Evolutionary conservation across 2,797 vertebrate genomes (phyloP), one percentile per base, ranked within the genome.

Genomic region (Iguana delicatissima): DNA sequence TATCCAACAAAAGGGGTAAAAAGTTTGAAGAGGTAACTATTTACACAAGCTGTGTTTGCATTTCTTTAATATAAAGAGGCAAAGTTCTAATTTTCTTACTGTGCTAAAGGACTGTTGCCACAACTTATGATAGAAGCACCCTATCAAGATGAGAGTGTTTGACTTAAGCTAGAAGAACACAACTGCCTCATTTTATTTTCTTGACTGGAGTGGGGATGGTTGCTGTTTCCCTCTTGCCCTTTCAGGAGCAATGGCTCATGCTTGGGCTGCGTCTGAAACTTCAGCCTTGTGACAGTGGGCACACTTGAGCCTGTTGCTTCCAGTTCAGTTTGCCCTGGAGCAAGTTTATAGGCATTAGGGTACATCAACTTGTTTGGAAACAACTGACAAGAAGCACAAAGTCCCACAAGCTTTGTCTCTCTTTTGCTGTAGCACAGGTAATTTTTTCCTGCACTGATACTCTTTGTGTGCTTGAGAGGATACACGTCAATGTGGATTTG

Each of bases 401-500:
- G 67, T 76, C 13, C 46, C 16, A 67, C 1, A 74, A 57, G 22
- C 18, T 55, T 80, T n/a, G 38, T 69, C 35, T 55, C 22, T 42
- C n/a, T 29, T 57, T 29, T 29, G 24, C 50, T 46, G 67, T 59
- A 18, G n/a, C 32, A 14, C 50, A 55, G 79, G 72, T 72, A 50
- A 12, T 35, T 46, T 6, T n/a, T 46, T 86, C 29, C 67, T 74
- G 29, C 62, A 50, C 52, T 86, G 69, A 81, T 42, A 81, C 8
- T 81, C 24, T 73, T 69, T 72, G n/a, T 72, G 46, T n/a, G 73
- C 72, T 52, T 59, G 35, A 86, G 64, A 90, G n/a, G n/a, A 88
- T 57, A 1, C 35, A 82, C 35, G 80, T 87, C 12, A 6, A 57
- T 13, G 32, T 80, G 12, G 46, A 50, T 62, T 85, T 22, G 42